Evolutionary conservation across 2,797 vertebrate species (phyloP).

Genomic region (Epinephelus coioides): DNA sequence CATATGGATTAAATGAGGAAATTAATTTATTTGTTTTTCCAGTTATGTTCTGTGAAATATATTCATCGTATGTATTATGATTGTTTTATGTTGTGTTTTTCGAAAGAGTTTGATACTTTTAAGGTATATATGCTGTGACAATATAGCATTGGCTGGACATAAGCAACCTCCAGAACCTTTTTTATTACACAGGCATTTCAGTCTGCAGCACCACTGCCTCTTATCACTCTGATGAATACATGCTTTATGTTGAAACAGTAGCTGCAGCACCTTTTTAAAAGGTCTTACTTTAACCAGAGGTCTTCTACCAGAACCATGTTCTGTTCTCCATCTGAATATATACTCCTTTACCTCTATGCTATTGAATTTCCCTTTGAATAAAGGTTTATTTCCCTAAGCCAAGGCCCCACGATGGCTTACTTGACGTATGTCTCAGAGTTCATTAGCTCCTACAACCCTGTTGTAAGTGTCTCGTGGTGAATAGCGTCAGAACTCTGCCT

Average conservation of each 20-base stretch:
- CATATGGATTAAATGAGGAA: background rate
- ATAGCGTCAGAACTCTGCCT: constrained; percentile 44
- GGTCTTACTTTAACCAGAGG: background rate
- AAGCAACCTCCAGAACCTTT: background rate
- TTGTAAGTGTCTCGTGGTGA: constrained; percentile 59
- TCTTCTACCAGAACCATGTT: background rate
- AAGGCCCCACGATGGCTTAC: constrained; percentile 25
- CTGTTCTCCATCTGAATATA: constrained; percentile 11
- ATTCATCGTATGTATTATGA: background rate
- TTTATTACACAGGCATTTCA: background rate
- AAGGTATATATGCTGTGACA: background rate
- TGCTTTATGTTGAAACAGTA: background rate
- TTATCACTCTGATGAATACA: background rate
- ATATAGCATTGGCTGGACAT: background rate
- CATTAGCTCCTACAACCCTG: constrained; percentile 60
- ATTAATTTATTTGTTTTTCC: background rate
- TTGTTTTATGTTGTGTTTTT: background rate
- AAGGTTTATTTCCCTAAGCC: constrained; percentile 32
- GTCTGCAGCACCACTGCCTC: background rate
- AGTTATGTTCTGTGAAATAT: background rate
- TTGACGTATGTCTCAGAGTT: constrained; percentile 41
- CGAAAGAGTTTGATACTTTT: background rate
- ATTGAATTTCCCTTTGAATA: constrained; percentile 42
- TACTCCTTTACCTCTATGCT: constrained; percentile 9
- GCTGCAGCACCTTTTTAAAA: background rate